Evolutionary conservation across 2,888 invertebrate genomes (phyloP).

Genomic region (Gasteruption jaculator): DNA sequence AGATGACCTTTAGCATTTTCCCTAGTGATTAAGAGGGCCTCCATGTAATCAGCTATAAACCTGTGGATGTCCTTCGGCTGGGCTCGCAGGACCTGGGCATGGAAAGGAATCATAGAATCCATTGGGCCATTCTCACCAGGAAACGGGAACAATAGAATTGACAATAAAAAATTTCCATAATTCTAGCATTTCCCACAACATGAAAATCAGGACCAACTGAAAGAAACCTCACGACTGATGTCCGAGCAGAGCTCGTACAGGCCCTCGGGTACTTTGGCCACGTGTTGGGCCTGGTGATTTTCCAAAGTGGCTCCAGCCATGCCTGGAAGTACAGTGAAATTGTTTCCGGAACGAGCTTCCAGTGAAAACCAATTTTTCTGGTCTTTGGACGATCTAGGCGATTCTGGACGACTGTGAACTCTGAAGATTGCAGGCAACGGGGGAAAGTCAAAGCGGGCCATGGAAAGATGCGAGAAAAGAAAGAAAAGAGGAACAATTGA

Average conservation of each 20-base stretch:
- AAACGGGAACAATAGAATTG: not conserved
- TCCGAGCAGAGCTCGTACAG: conserved; percentile 67
- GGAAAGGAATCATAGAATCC: conserved; percentile 7
- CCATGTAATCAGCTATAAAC: conserved; percentile 68
- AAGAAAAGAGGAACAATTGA: too few species aligned
- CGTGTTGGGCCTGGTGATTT: conserved; percentile 51
- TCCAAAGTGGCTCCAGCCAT: too few species aligned
- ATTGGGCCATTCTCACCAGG: not conserved
- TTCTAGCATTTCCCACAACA: conserved; percentile 11
- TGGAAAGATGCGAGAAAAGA: too few species aligned
- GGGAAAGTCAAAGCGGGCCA: too few species aligned
- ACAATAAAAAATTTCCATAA: conserved; percentile 3
- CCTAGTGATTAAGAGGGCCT: conserved; percentile 62
- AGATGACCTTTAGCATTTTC: conserved; percentile 56
- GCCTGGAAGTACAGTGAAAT: too few species aligned
- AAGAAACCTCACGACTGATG: conserved; percentile 64
- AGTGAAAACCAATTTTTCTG: too few species aligned
- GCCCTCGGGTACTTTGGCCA: conserved; percentile 62
- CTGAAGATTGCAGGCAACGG: too few species aligned
- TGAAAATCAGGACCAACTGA: conserved; percentile 7
- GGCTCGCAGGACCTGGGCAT: conserved; percentile 61
- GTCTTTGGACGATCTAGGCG: too few species aligned
- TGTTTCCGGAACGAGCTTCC: too few species aligned
- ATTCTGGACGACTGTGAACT: too few species aligned
- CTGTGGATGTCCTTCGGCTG: conserved; percentile 62